Evolutionary conservation across 2,888 invertebrate genomes (phyloP).

Genomic region (Macropis europaea): DNA sequence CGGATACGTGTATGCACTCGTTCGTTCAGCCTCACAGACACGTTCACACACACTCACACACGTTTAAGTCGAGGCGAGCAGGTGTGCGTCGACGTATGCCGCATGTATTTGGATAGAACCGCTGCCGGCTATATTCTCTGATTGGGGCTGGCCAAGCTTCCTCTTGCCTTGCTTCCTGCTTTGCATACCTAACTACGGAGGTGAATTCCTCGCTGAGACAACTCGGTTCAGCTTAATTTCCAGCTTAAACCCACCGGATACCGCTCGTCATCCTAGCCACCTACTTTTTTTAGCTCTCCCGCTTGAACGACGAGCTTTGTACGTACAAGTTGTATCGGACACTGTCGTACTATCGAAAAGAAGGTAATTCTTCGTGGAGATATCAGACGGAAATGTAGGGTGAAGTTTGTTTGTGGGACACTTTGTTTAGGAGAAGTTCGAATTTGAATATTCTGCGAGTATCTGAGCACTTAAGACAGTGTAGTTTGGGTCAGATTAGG

Average conservation of each 20-base stretch:
- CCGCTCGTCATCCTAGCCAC: conserved; percentile 1
- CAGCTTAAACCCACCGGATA: conserved; percentile 49
- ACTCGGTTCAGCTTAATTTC: conserved; percentile 62
- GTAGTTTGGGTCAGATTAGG: no score
- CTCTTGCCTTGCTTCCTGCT: conserved; percentile 65
- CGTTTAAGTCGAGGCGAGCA: not conserved
- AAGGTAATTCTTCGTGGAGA: no score
- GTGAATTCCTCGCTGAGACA: conserved; percentile 55
- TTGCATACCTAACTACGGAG: conserved; percentile 74
- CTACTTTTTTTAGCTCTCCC: conserved; percentile 1
- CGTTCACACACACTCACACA: not conserved
- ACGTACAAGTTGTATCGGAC: no score
- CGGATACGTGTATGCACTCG: conserved; percentile 40
- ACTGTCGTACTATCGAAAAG: no score
- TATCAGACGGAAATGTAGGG: no score
- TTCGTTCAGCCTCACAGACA: conserved; percentile 37
- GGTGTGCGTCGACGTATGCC: conserved; percentile 9
- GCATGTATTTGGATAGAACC: conserved; percentile 37
- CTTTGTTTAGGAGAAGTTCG: no score
- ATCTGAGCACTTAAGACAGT: no score
- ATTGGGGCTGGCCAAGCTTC: conserved; percentile 67
- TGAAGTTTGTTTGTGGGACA: no score
- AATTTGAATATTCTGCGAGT: no score
- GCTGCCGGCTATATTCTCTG: conserved; percentile 62
- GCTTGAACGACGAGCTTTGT: not conserved